Conservation (phyloP, 2,888 invertebrate species). For the Drosophila austrosaltans region DNA sequence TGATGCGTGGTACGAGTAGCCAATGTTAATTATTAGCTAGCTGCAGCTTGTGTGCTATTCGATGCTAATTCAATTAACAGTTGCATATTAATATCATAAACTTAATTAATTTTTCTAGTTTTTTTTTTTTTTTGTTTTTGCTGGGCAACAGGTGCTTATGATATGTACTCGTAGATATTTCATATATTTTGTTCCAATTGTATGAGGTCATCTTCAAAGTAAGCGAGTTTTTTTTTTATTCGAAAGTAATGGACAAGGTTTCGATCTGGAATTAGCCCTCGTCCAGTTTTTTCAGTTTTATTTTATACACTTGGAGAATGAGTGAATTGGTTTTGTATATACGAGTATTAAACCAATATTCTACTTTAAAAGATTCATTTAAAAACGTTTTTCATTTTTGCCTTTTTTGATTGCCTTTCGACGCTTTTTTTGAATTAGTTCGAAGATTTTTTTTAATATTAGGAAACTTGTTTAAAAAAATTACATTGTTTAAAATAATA, state of each 20-base stretch:
- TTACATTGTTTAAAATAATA: too few species aligned
- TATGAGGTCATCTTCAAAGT: conserved; percentile 68
- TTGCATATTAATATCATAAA: conserved; percentile 25
- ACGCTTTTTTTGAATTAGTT: too few species aligned
- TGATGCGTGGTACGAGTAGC: conserved; percentile 61
- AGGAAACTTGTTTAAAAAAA: too few species aligned
- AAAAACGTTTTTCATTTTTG: too few species aligned
- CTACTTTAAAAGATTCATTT: too few species aligned
- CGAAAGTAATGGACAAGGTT: conserved; percentile 59
- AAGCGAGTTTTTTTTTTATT: conserved; percentile 59
- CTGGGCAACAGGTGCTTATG: background rate
- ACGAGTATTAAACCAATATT: background rate
- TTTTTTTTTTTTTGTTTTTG: background rate
- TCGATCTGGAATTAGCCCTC: conserved; percentile 51
- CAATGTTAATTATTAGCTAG: conserved; percentile 65
- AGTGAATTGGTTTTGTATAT: background rate
- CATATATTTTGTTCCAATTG: conserved; percentile 3
- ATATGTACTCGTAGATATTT: background rate
- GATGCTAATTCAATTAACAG: conserved; percentile 68
- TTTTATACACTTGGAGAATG: background rate
- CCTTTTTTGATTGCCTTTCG: too few species aligned
- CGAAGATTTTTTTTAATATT: too few species aligned
- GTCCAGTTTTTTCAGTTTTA: conserved; percentile 47
- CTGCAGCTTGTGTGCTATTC: conserved; percentile 32
- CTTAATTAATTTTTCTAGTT: conserved; percentile 20